phyloP scores from a whole-genome alignment of 2,888 invertebrate species.

The Dorcus parallelipipedus region DNA sequence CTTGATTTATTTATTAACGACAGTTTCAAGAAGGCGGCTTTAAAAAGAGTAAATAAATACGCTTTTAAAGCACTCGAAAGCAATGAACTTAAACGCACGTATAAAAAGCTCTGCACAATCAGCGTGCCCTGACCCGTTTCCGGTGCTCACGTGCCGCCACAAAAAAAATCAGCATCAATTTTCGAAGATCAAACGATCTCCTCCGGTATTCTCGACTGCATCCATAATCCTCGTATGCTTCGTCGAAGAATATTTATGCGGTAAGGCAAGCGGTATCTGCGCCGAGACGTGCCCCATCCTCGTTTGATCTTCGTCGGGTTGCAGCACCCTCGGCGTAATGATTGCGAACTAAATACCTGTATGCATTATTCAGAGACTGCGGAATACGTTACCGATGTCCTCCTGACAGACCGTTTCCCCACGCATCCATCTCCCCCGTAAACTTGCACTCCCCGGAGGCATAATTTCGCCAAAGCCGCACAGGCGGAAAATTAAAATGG shows the following conservation, averaged over 20 bases:
- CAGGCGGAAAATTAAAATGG: conserved; percentile 39
- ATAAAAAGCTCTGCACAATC: no score
- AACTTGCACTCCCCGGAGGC: conserved; percentile 29
- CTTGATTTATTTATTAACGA: no score
- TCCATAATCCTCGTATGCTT: conserved; percentile 1
- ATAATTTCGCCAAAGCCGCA: conserved; percentile 35
- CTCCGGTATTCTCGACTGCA: neutral
- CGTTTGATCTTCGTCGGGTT: conserved; percentile 12
- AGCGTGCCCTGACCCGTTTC: neutral
- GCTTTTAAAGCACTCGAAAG: no score
- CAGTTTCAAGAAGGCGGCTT: no score
- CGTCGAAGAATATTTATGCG: neutral
- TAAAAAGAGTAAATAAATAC: no score
- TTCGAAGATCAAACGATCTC: conserved; percentile 3
- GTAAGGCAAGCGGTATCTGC: neutral
- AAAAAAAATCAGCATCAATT: conserved; percentile 1
- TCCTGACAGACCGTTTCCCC: conserved; percentile 27
- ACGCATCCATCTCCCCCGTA: conserved; percentile 14
- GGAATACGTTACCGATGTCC: conserved; percentile 24
- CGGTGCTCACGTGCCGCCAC: neutral
- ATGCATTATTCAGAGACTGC: conserved; percentile 27
- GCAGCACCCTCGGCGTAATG: conserved; percentile 12
- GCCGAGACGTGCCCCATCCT: conserved; percentile 1
- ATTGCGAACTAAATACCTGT: conserved; percentile 26
- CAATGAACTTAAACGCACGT: no score